These are phyloP conservation scores for Amyelois transitella DNA, from an alignment of 1,140 invertebrate species.

Conservation along the genomic window DNA sequence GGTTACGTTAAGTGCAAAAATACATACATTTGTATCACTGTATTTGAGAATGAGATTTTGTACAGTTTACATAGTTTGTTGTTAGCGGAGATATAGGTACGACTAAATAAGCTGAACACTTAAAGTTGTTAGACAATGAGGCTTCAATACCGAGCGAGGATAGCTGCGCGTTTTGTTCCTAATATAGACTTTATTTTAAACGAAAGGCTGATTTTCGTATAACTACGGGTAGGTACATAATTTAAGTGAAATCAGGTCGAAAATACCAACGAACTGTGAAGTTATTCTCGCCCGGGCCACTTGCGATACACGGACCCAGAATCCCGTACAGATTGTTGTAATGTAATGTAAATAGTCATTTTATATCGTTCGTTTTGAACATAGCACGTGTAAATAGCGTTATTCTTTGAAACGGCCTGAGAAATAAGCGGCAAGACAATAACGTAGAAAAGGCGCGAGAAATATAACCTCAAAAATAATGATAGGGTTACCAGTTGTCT, in stretches of 20 bases:
- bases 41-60: constrained; percentile 23
- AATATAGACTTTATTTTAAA: constrained; percentile 56
- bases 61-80: constrained; percentile 20
- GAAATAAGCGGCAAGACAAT: constrained; percentile 47
- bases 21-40: constrained; percentile 8
- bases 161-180: constrained; percentile 60
- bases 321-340: constrained; percentile 1
- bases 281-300: constrained; percentile 39
- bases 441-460: constrained; percentile 33
- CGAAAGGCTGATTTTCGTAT: constrained; percentile 57
- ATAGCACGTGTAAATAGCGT: constrained; percentile 33
- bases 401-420: constrained; percentile 30
- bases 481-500: background rate
- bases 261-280: constrained; percentile 22
- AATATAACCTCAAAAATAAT: constrained; percentile 1
- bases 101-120: constrained; percentile 12
- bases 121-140: constrained; percentile 17
- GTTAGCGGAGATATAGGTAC: constrained; percentile 20
- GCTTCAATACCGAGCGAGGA: constrained; percentile 34
- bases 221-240: constrained; percentile 58
- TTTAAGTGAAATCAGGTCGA: constrained; percentile 20
- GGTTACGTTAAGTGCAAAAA: background rate
- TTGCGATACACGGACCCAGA: background rate
- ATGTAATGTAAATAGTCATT: constrained; percentile 29
- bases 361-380: constrained; percentile 15